Conservation (phyloP, 2,797 vertebrate genomes). For the Hemibagrus guttatus region DNA sequence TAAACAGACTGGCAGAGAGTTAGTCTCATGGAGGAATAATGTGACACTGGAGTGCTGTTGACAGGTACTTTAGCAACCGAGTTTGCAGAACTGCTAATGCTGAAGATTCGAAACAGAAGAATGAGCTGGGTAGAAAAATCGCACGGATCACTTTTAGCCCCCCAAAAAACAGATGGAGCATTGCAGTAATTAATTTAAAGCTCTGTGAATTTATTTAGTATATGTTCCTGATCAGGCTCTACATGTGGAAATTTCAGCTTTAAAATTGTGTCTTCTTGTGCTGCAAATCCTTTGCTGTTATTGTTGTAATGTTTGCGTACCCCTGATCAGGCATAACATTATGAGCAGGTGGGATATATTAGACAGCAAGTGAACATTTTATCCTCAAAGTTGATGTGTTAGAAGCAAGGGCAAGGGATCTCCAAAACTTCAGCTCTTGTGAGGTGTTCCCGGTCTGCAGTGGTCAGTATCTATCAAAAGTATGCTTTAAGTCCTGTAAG, state of each 20-base stretch:
- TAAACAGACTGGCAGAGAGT: slow-evolving; percentile 42
- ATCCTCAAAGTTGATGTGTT: too few relatives aligned
- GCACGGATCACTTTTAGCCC: not conserved
- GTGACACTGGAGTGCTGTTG: slow-evolving; percentile 37
- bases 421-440: too few relatives aligned
- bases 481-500: too few relatives aligned
- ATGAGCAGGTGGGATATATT: too few relatives aligned
- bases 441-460: too few relatives aligned
- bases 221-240: not conserved
- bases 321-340: too few relatives aligned
- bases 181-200: not conserved
- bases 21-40: slow-evolving; percentile 42
- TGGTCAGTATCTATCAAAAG: too few relatives aligned
- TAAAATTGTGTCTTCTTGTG: not conserved
- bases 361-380: too few relatives aligned
- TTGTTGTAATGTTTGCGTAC: not conserved
- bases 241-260: not conserved
- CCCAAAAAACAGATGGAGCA: not conserved
- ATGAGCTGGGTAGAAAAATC: not conserved
- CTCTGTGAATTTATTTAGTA: not conserved
- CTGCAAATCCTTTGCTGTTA: not conserved
- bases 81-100: slow-evolving; percentile 32
- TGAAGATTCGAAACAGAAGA: slow-evolving; percentile 7
- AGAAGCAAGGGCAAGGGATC: too few relatives aligned
- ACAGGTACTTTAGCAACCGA: slow-evolving; percentile 34